A percentile compares a stretch with the other conserved stretches of the same genome.
phyloP scores from a whole-genome alignment of 2,113 vertebrate species.

The Ivindomyrus marchei region DNA sequence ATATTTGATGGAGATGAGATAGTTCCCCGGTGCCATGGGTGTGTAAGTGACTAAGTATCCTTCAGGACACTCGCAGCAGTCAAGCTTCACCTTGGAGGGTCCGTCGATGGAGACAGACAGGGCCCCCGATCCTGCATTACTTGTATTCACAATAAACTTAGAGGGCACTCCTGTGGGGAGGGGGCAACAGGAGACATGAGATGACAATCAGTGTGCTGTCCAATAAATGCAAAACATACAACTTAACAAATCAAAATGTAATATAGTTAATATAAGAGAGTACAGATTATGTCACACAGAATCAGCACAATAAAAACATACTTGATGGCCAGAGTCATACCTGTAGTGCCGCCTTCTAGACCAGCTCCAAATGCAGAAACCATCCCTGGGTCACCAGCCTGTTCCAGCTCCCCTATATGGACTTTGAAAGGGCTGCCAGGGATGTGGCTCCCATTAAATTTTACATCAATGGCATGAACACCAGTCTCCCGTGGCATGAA shows the following conservation, averaged over 20 bases:
- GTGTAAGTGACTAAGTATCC: slow-evolving; percentile 88
- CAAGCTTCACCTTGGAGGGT: slow-evolving; percentile 93
- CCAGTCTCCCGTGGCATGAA: slow-evolving; percentile 94
- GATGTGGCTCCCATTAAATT: slow-evolving; percentile 89
- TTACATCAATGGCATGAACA: slow-evolving; percentile 88
- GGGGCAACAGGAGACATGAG: not conserved
- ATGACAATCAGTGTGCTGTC: not conserved
- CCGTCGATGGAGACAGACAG: slow-evolving; percentile 88
- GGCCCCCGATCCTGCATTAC: slow-evolving; percentile 80
- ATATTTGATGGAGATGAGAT: slow-evolving; percentile 95
- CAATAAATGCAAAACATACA: not conserved
- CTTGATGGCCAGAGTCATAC: slow-evolving; percentile 44
- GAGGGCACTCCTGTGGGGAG: slow-evolving; percentile 66
- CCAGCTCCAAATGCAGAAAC: slow-evolving; percentile 85
- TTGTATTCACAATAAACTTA: slow-evolving; percentile 84
- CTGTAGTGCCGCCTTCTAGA: slow-evolving; percentile 84
- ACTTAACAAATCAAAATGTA: not conserved
- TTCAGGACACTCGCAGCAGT: slow-evolving; percentile 83
- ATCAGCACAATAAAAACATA: not conserved
- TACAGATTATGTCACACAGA: not conserved
- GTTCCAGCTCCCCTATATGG: slow-evolving; percentile 83
- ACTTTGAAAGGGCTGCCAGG: slow-evolving; percentile 94
- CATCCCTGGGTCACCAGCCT: slow-evolving; percentile 82
- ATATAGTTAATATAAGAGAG: not conserved
- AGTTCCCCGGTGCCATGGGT: slow-evolving; percentile 94